These are phyloP conservation scores for Ericerus pela DNA, from an alignment of 1,140 invertebrate genomes.

Conservation along the genomic window DNA sequence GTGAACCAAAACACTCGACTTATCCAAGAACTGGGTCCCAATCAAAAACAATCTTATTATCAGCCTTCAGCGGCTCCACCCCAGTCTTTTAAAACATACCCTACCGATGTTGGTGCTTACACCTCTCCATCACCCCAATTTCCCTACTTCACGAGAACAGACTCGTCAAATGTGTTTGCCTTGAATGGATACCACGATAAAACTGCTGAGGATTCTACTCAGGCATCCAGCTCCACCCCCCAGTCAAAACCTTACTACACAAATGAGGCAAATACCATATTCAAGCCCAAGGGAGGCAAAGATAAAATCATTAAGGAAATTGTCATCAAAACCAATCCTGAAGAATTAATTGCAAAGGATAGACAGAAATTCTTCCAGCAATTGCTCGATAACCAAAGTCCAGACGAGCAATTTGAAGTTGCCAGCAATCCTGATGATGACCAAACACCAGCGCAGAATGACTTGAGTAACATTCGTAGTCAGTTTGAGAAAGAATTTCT, in stretches of 20 bases:
- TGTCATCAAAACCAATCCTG: not conserved
- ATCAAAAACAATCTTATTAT: too few species aligned
- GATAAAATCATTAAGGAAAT: not conserved
- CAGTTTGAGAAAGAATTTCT: not conserved
- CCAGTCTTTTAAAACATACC: too few species aligned
- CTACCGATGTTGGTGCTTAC: too few species aligned
- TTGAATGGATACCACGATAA: too few species aligned
- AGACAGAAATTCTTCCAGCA: not conserved
- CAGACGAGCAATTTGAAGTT: constrained; percentile 30
- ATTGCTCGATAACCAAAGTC: constrained; percentile 11
- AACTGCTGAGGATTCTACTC: too few species aligned
- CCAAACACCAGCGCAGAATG: not conserved
- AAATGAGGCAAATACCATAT: not conserved
- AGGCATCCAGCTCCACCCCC: too few species aligned
- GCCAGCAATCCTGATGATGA: not conserved
- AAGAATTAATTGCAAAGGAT: not conserved
- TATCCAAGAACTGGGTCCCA: too few species aligned
- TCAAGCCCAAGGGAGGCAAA: not conserved
- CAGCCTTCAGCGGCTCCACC: too few species aligned
- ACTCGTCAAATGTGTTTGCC: too few species aligned
- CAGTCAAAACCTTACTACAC: not conserved
- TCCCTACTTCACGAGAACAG: too few species aligned
- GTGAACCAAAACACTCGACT: too few species aligned
- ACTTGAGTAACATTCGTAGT: not conserved
- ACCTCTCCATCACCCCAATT: not conserved